phyloP scores from a whole-genome alignment of 2,797 vertebrate genomes.

The Crossoptilon crossoptilon region DNA sequence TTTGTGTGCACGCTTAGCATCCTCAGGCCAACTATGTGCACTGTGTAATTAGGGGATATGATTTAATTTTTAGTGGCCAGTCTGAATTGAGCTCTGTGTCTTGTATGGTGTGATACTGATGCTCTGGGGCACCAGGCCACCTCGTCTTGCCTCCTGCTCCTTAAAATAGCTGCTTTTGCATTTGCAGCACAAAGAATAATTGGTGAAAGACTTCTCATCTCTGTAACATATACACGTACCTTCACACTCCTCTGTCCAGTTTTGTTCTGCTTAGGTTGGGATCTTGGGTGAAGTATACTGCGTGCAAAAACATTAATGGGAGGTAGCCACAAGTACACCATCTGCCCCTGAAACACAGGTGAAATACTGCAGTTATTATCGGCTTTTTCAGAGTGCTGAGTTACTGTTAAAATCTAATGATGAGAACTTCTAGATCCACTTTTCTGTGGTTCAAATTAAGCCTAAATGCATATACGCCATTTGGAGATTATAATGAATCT shows the following conservation, averaged over 20 bases:
- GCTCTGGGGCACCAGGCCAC: neutral
- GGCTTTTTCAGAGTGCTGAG: neutral
- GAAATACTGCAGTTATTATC: neutral
- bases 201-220: neutral
- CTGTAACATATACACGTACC: neutral
- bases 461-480: neutral
- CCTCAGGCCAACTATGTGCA: neutral
- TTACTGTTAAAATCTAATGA: neutral
- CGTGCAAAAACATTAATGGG: neutral
- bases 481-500: slow-evolving; percentile 45
- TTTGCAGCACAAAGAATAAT: neutral
- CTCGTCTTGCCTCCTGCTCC: neutral
- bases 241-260: neutral
- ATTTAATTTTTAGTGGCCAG: neutral
- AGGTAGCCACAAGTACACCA: neutral
- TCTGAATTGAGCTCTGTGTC: neutral
- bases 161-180: neutral
- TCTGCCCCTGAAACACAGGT: neutral
- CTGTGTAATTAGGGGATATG: slow-evolving; percentile 7
- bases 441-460: neutral
- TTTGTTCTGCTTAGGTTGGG: neutral
- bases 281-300: neutral
- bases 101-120: neutral
- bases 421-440: neutral
- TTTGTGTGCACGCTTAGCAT: neutral